These are phyloP conservation scores for Chymomyza procnemis DNA, from an alignment of 2,888 invertebrate genomes.

Conservation along the genomic window DNA sequence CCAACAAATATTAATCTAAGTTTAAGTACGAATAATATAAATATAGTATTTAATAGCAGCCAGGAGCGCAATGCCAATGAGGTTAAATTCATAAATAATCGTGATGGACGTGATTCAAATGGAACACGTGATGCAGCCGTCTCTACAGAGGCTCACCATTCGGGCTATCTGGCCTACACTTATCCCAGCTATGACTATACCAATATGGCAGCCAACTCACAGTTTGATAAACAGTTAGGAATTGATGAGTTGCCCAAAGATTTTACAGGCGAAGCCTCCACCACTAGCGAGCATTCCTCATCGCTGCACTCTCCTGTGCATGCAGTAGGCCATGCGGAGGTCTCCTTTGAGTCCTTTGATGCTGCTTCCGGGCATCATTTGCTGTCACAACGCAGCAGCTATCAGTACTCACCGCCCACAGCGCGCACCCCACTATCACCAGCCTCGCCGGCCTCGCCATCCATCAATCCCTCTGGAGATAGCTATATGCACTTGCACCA, in stretches of 20 bases:
- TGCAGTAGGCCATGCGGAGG: conserved; percentile 34
- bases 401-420: conserved; percentile 57
- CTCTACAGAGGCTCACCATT: conserved; percentile 74
- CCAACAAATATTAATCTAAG: conserved; percentile 77
- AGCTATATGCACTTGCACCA: conserved; percentile 65
- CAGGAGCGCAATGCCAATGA: conserved; percentile 76
- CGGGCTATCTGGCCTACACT: conserved; percentile 74
- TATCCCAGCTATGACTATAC: conserved; percentile 77
- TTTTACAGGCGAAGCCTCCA: conserved; percentile 55
- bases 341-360: conserved; percentile 75
- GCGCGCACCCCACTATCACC: conserved; percentile 66
- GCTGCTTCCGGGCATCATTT: conserved; percentile 76
- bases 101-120: conserved; percentile 34
- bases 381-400: conserved; percentile 65
- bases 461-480: conserved; percentile 70
- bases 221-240: conserved; percentile 75
- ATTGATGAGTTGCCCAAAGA: conserved; percentile 75
- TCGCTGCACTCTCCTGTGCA: conserved; percentile 63
- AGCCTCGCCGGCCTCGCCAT: conserved; percentile 66
- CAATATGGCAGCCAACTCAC: conserved; percentile 78
- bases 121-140: conserved; percentile 56
- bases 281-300: conserved; percentile 70
- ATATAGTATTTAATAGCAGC: conserved; percentile 76
- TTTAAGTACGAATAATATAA: conserved; percentile 77
- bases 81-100: conserved; percentile 78